Evolutionary conservation across 2,797 vertebrate genomes (phyloP).

Genomic region (Carapus acus): DNA sequence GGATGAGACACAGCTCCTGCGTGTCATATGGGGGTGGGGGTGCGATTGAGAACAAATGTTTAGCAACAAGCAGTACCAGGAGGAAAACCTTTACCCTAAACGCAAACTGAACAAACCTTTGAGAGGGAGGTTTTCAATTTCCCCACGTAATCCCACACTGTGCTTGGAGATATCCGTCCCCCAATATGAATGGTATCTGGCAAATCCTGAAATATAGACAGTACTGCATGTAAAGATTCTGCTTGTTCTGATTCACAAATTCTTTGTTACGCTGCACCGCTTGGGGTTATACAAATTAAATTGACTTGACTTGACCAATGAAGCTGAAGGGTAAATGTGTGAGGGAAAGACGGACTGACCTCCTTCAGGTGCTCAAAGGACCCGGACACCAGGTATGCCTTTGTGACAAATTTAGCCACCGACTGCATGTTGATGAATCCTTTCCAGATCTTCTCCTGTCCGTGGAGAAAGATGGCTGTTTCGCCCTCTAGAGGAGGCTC

Average conservation of each 20-base stretch:
- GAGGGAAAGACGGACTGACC: too few species aligned
- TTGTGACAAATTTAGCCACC: constrained; percentile 98
- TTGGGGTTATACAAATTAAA: too few species aligned
- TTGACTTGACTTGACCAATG: background rate
- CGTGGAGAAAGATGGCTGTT: constrained; percentile 88
- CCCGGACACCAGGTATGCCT: constrained; percentile 95
- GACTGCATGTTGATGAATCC: constrained; percentile 98
- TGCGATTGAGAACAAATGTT: background rate
- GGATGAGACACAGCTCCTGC: constrained; percentile 97
- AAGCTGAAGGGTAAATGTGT: background rate
- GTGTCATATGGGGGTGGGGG: constrained; percentile 8
- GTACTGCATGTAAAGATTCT: background rate
- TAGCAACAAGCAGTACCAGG: background rate
- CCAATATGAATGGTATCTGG: constrained; percentile 96
- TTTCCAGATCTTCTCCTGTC: constrained; percentile 95
- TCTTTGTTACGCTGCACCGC: too few species aligned
- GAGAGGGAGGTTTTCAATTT: constrained; percentile 95
- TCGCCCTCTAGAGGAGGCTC: constrained; percentile 86
- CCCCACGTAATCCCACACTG: constrained; percentile 98
- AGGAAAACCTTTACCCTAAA: background rate
- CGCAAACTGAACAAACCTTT: constrained; percentile 76
- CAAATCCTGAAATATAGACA: constrained; percentile 79
- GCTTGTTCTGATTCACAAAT: background rate
- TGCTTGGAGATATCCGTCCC: constrained; percentile 90
- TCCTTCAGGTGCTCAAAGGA: constrained; percentile 94